Conservation (phyloP, 2,888 invertebrate species). For the Ormyrus labotus region DNA sequence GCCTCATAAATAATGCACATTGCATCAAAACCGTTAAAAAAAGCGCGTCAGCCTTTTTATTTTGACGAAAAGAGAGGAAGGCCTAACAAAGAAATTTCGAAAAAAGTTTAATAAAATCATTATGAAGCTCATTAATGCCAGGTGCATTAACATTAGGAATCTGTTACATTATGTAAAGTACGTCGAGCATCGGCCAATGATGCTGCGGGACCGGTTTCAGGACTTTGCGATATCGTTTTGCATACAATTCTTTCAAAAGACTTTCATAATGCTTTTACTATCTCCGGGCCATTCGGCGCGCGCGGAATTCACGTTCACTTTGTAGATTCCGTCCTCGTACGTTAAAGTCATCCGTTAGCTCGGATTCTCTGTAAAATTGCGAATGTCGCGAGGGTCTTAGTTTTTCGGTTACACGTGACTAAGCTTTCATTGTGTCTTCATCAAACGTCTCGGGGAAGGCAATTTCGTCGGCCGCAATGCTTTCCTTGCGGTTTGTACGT, state of each 20-base stretch:
- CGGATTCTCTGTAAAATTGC: constrained; percentile 9
- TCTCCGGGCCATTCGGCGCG: not conserved
- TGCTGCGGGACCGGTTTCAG: constrained; percentile 24
- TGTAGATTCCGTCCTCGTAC: constrained; percentile 30
- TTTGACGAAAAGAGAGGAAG: no score
- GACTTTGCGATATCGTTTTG: constrained; percentile 30
- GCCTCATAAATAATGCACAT: no score
- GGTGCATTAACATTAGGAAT: constrained; percentile 11
- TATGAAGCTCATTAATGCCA: not conserved
- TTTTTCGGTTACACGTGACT: no score
- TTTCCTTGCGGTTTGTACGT: no score
- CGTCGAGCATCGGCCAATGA: constrained; percentile 32
- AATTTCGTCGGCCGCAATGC: no score
- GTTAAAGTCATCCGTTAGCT: constrained; percentile 26
- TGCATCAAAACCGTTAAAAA: no score
- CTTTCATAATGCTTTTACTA: constrained; percentile 47
- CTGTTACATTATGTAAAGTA: constrained; percentile 30
- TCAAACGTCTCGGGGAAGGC: no score
- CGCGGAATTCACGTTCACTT: constrained; percentile 44
- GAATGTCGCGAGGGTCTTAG: not conserved
- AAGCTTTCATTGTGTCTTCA: no score
- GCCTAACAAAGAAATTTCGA: not conserved
- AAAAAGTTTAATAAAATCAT: not conserved
- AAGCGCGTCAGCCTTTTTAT: no score
- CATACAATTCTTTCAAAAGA: constrained; percentile 44